phyloP scores from a whole-genome alignment of 2,797 vertebrate genomes.

The Halcyon chelicuti region DNA sequence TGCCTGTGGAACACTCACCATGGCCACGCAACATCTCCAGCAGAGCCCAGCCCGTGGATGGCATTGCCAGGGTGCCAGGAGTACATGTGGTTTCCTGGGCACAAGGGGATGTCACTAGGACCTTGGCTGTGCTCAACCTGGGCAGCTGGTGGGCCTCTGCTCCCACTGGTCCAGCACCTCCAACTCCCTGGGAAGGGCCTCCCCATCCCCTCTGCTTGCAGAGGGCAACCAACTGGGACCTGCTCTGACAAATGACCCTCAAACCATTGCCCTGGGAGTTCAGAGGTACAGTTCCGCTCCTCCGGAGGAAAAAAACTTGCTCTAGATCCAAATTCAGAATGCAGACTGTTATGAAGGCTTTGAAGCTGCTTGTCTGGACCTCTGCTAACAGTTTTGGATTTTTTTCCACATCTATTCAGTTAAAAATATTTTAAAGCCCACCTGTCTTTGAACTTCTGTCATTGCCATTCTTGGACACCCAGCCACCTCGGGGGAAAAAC shows the following conservation, averaged over 20 bases:
- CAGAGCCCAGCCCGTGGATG: not conserved
- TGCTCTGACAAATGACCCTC: not conserved
- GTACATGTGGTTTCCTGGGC: not conserved
- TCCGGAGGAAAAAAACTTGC: fast-evolving
- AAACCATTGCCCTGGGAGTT: too few relatives aligned
- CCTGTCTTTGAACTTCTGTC: not conserved
- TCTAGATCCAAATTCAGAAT: not conserved
- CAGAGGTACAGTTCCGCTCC: fast-evolving
- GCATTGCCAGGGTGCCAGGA: not conserved
- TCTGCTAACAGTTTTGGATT: not conserved
- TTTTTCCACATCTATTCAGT: not conserved
- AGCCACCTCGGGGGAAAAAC: too few relatives aligned
- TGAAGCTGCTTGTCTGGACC: not conserved
- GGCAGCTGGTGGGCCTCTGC: not conserved
- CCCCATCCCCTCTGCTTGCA: not conserved
- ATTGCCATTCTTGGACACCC: fast-evolving
- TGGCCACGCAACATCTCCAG: fast-evolving
- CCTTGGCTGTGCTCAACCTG: not conserved
- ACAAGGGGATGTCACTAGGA: not conserved
- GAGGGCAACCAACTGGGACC: not conserved
- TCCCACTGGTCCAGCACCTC: not conserved
- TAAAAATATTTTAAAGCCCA: not conserved
- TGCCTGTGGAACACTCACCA: not conserved
- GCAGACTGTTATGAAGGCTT: fast-evolving
- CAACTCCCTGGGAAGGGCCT: too few relatives aligned